These are phyloP conservation scores for Neoascia interrupta DNA, from an alignment of 2,888 invertebrate species.

Conservation along the genomic window DNA sequence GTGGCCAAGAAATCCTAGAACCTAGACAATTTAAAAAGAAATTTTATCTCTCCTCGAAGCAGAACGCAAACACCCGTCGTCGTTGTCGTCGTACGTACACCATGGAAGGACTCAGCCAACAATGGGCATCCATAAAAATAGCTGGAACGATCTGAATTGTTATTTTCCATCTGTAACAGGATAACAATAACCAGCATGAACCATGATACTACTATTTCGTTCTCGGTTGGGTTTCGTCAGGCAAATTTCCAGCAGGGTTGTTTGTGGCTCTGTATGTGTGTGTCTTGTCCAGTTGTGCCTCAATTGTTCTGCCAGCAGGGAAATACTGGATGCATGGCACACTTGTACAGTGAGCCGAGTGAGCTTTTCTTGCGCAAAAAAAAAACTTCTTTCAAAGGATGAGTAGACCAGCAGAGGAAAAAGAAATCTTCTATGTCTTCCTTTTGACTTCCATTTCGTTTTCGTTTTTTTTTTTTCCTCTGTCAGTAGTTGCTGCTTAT, in stretches of 20 bases:
- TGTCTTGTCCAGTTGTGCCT: slow-evolving; percentile 15
- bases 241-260: slow-evolving; percentile 44
- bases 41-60: not conserved
- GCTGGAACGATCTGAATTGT: slow-evolving; percentile 46
- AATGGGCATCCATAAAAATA: slow-evolving; percentile 36
- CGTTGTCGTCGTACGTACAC: too few species aligned
- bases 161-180: slow-evolving; percentile 58
- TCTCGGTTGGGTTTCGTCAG: slow-evolving; percentile 32
- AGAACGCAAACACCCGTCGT: not conserved
- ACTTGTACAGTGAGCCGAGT: slow-evolving; percentile 2
- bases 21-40: slow-evolving; percentile 14
- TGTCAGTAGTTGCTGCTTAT: slow-evolving; percentile 33
- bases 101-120: not conserved
- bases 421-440: slow-evolving; percentile 33
- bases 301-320: slow-evolving; percentile 11
- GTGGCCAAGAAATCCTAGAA: not conserved
- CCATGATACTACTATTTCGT: slow-evolving; percentile 50
- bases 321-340: slow-evolving; percentile 9
- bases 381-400: slow-evolving; percentile 6
- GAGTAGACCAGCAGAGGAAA: not conserved
- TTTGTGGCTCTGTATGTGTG: too few species aligned
- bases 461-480: slow-evolving; percentile 3
- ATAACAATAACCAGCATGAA: slow-evolving; percentile 63
- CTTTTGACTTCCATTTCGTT: slow-evolving; percentile 43
- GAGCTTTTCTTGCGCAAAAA: slow-evolving; percentile 33